A percentile compares a stretch with the other conserved stretches of the same genome.
These are phyloP conservation scores for Drepanosiphum platanoidis DNA, from an alignment of 2,888 invertebrate genomes.

Conservation along the genomic window DNA sequence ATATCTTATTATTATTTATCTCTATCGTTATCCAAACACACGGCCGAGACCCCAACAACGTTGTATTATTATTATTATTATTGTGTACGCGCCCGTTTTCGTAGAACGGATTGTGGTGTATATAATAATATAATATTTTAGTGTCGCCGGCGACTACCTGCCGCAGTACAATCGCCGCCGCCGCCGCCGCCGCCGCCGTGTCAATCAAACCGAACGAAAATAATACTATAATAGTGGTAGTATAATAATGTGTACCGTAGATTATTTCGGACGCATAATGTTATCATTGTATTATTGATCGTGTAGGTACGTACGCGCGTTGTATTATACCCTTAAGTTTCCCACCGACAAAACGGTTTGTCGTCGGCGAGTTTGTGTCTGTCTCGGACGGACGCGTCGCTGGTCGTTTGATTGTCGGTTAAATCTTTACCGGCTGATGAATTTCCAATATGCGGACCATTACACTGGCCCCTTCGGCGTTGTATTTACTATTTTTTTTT, in stretches of 20 bases:
- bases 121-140: no score
- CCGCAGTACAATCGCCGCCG: background rate
- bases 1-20: background rate
- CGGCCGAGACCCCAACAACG: background rate
- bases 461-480: no score
- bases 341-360: background rate
- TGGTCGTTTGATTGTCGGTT: no score
- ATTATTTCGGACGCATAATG: no score
- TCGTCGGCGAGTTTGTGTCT: background rate
- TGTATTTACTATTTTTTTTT: no score
- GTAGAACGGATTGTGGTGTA: constrained; percentile 58
- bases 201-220: constrained; percentile 34
- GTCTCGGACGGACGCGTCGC: no score
- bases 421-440: no score
- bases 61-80: no score
- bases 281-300: background rate
- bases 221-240: background rate
- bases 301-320: background rate
- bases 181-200: background rate
- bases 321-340: no score
- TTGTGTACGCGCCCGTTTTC: constrained; percentile 35
- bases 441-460: no score
- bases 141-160: constrained; percentile 6
- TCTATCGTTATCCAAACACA: constrained; percentile 15
- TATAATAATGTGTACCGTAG: no score